A percentile compares a stretch with the other conserved stretches of the same genome.
Conservation (phyloP, 2,888 invertebrate species). For the Aleiodes leptofemur region DNA sequence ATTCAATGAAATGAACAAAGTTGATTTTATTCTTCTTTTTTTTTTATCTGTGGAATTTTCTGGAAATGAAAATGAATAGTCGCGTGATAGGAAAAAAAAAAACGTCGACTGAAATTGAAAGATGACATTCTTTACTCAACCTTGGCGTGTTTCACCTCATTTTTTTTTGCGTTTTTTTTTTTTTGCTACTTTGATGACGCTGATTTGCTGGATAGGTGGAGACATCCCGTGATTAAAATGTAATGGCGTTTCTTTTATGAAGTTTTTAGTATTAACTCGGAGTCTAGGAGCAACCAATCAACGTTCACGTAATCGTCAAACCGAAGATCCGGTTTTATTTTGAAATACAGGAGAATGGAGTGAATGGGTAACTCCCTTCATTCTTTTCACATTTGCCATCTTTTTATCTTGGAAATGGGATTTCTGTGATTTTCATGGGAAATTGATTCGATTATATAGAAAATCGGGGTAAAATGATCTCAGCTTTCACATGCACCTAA, state of each 20-base stretch:
- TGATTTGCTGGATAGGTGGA: conserved; percentile 41
- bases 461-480: too few relatives aligned
- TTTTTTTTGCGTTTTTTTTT: background rate
- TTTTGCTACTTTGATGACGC: conserved; percentile 4
- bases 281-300: conserved; percentile 44
- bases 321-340: conserved; percentile 46
- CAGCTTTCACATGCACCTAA: too few relatives aligned
- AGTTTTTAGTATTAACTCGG: background rate
- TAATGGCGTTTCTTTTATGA: conserved; percentile 40
- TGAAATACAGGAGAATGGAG: too few relatives aligned
- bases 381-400: too few relatives aligned
- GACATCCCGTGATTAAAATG: conserved; percentile 47
- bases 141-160: conserved; percentile 9
- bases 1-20: too few relatives aligned
- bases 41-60: too few relatives aligned
- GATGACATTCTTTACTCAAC: conserved; percentile 30
- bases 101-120: background rate
- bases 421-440: too few relatives aligned
- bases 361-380: background rate
- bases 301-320: conserved; percentile 37
- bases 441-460: too few relatives aligned
- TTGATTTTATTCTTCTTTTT: background rate
- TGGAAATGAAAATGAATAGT: background rate
- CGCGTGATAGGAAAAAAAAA: conserved; percentile 9
- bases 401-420: too few relatives aligned